Base-by-base conservation (phyloP, 2,797 vertebrate genomes). In the Sebastes taczanowskii region DNA sequence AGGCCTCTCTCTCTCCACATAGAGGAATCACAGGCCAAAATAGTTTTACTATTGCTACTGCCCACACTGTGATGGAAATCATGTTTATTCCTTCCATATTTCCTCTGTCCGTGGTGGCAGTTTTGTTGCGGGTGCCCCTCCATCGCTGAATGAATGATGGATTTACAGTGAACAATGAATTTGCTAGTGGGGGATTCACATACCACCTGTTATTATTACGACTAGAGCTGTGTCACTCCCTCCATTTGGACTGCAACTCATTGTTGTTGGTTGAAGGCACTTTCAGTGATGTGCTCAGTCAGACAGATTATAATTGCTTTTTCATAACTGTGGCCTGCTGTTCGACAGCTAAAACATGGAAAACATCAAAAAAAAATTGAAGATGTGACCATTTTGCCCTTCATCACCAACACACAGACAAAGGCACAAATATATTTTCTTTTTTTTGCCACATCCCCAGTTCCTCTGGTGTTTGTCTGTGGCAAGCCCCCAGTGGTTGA, bases 221-320 rank as follows among this genome's bases (percentile, higher is more conserved):
- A 65, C 38, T 61, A 20, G 53, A 34, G 35, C 66, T 61, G 58
- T 71, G 72, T 77, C 71, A 69, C 35, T 75, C 53, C 46, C 25
- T 79, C 20, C 46, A 42, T 81, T 85, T 89, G 60, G 68, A 27
- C 67, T 63, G 65, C 22, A 73, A 68, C 46, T 82, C 13, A n/a
- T 78, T 76, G 77, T 79, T 60, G 34, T 30, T 78, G 58, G 65
- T 77, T 78, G 66, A 65, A 74, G 80, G 70, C 79, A 38, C 32
- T 79, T 84, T 78, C 53, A 68, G 61, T 58, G 60, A 88, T 81
- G 60, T 82, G 68, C 78, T 87, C 83, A 78, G 80, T 88, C 77
- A 81, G 75, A 88, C 78, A 67, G 27, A 80, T 85, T 58, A 81
- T 88, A 80, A 89, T 88, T 89, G 80, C 76, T 82, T 89, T 82